Evolutionary conservation across 2,888 invertebrate species (phyloP).

Genomic region (Plebejus argus): DNA sequence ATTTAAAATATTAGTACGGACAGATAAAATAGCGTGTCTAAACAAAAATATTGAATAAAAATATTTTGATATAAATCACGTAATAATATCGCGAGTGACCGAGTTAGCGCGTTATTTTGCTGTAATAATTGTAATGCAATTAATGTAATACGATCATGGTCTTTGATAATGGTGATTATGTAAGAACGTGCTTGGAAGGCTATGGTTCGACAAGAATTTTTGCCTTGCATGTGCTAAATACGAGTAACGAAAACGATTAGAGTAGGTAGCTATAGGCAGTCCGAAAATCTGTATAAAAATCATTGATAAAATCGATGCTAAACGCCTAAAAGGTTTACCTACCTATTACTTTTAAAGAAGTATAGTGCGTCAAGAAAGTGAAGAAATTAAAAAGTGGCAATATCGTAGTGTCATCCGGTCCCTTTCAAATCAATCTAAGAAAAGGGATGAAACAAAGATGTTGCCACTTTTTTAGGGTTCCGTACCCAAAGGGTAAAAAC

Average conservation of each 20-base stretch:
- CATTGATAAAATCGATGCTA: no score
- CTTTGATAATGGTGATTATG: slow-evolving; percentile 9
- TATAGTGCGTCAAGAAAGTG: no score
- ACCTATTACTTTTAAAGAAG: no score
- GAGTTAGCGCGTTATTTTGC: neutral
- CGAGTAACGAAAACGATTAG: neutral
- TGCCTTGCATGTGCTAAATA: neutral
- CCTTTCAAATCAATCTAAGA: no score
- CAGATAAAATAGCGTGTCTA: slow-evolving; percentile 4
- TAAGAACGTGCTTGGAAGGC: neutral
- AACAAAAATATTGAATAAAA: neutral
- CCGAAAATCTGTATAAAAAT: no score
- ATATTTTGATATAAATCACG: neutral
- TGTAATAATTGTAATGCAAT: neutral
- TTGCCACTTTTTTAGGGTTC: no score
- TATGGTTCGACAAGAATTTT: neutral
- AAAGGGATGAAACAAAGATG: no score
- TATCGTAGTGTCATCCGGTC: no score
- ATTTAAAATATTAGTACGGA: neutral
- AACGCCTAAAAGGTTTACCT: no score
- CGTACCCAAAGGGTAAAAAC: no score
- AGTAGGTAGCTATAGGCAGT: neutral
- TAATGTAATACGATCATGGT: slow-evolving; percentile 14
- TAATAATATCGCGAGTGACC: neutral
- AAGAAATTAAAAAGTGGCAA: no score